Evolutionary conservation across 2,888 invertebrate species (phyloP).

Genomic region (Strigamia transsilvanica): DNA sequence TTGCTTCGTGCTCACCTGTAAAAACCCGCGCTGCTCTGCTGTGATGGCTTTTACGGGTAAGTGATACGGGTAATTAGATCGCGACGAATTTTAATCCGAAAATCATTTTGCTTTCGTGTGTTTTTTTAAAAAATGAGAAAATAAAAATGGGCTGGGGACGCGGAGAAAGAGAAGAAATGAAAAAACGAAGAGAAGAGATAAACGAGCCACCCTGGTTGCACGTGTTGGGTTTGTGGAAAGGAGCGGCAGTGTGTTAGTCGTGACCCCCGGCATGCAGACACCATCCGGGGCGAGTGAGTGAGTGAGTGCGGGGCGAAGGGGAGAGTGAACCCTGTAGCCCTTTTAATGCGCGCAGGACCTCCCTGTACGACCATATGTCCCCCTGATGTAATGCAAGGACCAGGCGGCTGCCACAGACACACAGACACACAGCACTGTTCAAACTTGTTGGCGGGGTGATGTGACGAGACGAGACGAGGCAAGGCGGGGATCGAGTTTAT

Average conservation of each 20-base stretch:
- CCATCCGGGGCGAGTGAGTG: constrained; percentile 21
- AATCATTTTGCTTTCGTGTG: not conserved
- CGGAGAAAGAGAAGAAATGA: not conserved
- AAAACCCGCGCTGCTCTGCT: not conserved
- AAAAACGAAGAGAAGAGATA: not conserved
- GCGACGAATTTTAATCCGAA: not conserved
- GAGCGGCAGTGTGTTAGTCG: constrained; percentile 19
- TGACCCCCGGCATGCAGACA: constrained; percentile 40
- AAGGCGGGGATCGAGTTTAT: not conserved
- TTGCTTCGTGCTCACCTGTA: constrained; percentile 23
- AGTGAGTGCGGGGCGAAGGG: constrained; percentile 31
- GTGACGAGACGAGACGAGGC: not conserved
- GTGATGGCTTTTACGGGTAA: constrained; percentile 20
- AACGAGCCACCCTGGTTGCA: not conserved
- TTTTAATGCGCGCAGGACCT: constrained; percentile 41
- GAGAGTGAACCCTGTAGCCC: constrained; percentile 48
- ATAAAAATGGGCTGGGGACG: not conserved
- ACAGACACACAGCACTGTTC: not conserved
- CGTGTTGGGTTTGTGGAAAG: constrained; percentile 13
- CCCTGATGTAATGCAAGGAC: constrained; percentile 41
- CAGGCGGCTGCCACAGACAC: constrained; percentile 38
- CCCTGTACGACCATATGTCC: constrained; percentile 45
- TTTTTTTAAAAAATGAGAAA: not conserved
- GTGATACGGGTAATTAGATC: not conserved
- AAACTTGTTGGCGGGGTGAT: constrained; percentile 19